phyloP scores from a whole-genome alignment of 2,888 invertebrate genomes.

The Sipha maydis region DNA sequence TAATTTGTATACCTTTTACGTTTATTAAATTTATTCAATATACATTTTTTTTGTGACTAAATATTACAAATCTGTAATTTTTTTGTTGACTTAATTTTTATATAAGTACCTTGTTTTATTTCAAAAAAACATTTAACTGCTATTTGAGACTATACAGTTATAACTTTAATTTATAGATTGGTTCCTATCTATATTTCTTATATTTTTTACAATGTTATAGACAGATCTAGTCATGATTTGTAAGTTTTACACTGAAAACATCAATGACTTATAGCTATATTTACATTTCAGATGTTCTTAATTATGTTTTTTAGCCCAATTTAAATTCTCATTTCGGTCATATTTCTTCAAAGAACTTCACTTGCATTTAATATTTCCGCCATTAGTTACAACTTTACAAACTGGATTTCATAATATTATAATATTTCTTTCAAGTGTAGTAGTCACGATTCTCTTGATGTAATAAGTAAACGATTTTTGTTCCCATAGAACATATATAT shows the following conservation, averaged over 20 bases:
- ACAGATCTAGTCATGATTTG: constrained; percentile 15
- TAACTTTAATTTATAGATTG: too few relatives aligned
- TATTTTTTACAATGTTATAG: too few relatives aligned
- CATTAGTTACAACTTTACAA: constrained; percentile 6
- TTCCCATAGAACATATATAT: constrained; percentile 43
- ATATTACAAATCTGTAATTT: too few relatives aligned
- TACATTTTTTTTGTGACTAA: too few relatives aligned
- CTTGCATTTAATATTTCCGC: constrained; percentile 1
- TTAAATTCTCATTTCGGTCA: background rate
- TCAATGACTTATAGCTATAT: background rate
- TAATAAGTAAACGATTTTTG: constrained; percentile 50
- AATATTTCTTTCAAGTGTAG: constrained; percentile 8
- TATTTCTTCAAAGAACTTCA: background rate
- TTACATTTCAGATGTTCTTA: background rate
- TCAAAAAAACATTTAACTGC: too few relatives aligned
- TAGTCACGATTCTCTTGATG: constrained; percentile 51
- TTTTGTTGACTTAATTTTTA: too few relatives aligned
- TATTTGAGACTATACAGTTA: too few relatives aligned
- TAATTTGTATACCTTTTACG: too few relatives aligned
- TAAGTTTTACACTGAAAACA: constrained; percentile 18
- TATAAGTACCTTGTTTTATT: too few relatives aligned
- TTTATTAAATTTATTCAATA: too few relatives aligned
- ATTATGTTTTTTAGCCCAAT: background rate
- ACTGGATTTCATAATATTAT: constrained; percentile 43
- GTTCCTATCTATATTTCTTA: too few relatives aligned